Conservation (phyloP, 2,797 vertebrate genomes). For the Lemur catta region DNA sequence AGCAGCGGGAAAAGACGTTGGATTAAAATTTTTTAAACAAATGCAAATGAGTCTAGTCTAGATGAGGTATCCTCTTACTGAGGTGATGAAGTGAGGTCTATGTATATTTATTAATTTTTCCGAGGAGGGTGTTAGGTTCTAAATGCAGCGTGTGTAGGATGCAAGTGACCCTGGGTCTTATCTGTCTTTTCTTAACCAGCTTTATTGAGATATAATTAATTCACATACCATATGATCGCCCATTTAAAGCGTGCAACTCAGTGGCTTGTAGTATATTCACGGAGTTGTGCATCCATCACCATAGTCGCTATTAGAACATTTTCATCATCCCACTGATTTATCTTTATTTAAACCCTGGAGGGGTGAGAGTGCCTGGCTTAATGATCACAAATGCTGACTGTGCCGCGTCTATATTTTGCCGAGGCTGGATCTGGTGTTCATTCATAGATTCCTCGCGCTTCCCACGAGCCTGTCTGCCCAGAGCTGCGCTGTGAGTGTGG, state of each 20-base stretch:
- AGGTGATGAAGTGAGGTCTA: not conserved
- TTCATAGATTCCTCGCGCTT: too few relatives aligned
- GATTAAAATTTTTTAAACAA: not conserved
- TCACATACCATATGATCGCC: not conserved
- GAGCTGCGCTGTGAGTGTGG: not conserved
- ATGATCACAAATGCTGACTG: accelerated
- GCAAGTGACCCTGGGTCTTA: not conserved
- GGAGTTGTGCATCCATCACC: not conserved
- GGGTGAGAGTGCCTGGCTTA: accelerated
- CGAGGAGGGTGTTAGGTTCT: not conserved
- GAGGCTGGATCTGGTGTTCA: not conserved
- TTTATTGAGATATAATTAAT: not conserved
- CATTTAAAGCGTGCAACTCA: not conserved
- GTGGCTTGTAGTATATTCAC: not conserved
- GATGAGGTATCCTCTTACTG: not conserved
- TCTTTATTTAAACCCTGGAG: not conserved
- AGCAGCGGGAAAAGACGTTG: not conserved
- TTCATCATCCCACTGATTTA: not conserved
- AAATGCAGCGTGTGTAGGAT: not conserved
- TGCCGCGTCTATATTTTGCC: too few relatives aligned
- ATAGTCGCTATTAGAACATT: not conserved
- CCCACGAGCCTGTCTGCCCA: accelerated
- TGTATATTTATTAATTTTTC: not conserved
- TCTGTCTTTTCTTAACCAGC: not conserved
- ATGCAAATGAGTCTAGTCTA: not conserved